Percentiles rank a stretch among this genome's conserved stretches.
Evolutionary conservation across 2,797 vertebrate species (phyloP).

Genomic region (Diplodus puntazzo): DNA sequence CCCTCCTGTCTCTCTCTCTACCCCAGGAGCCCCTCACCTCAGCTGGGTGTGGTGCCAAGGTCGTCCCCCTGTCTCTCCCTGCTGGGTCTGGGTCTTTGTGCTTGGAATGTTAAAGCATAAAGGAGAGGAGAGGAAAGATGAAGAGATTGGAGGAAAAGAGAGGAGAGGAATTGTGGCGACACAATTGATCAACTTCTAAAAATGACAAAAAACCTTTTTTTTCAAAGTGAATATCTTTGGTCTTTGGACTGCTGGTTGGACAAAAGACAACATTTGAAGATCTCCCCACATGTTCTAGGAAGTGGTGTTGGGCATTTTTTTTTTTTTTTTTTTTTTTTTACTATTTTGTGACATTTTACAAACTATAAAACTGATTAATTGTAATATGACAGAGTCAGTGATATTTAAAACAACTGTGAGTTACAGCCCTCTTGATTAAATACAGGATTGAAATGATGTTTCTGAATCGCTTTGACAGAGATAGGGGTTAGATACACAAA

Average conservation of each 20-base stretch:
- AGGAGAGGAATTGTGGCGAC: background rate
- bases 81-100: conserved; percentile 61
- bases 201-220: background rate
- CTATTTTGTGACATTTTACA: no score
- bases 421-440: no score
- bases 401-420: no score
- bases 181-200: background rate
- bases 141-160: background rate
- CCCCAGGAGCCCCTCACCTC: conserved; percentile 64
- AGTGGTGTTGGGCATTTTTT: no score
- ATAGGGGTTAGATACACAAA: background rate
- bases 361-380: no score
- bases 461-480: background rate
- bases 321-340: no score
- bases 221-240: no score
- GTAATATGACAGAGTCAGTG: no score
- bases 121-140: background rate
- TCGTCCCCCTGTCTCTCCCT: conserved; percentile 60
- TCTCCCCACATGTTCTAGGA: no score
- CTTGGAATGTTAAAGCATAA: conserved; percentile 56
- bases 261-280: no score
- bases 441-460: background rate
- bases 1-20: conserved; percentile 43
- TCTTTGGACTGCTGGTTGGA: no score
- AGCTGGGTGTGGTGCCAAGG: conserved; percentile 71